phyloP scores from a whole-genome alignment of 2,888 invertebrate species.

The Willowsia nigromaculata region DNA sequence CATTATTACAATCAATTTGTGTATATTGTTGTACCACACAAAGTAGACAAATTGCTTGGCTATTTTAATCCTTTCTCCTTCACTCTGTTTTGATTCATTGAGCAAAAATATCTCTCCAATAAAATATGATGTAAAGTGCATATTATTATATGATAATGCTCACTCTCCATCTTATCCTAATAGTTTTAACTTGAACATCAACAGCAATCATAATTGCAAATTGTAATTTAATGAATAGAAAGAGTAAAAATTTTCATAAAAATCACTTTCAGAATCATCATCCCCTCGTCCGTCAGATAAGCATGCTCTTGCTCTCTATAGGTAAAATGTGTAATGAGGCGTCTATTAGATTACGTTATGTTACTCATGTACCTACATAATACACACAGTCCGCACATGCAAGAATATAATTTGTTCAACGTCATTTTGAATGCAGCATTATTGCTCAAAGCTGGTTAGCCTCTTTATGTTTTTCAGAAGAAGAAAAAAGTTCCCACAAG shows the following conservation, averaged over 20 bases:
- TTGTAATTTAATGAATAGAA: conserved; percentile 35
- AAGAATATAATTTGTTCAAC: neutral
- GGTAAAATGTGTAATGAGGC: conserved; percentile 33
- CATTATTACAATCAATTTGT: neutral
- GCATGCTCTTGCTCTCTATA: neutral
- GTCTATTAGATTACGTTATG: neutral
- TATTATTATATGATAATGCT: neutral
- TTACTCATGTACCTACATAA: neutral
- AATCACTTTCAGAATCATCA: conserved; percentile 57
- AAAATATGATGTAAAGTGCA: neutral
- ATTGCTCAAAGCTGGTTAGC: neutral
- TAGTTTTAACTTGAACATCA: neutral
- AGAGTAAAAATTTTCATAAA: conserved; percentile 13
- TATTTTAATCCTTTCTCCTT: conserved; percentile 37
- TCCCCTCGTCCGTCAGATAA: conserved; percentile 21
- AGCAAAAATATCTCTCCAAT: conserved; percentile 17
- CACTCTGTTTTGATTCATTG: neutral
- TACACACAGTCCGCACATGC: too few species aligned
- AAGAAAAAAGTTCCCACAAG: conserved; percentile 45
- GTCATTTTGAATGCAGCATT: neutral
- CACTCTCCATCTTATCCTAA: neutral
- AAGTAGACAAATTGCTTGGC: conserved; percentile 1
- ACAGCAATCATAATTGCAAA: conserved; percentile 14
- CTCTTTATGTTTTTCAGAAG: neutral
- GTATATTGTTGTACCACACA: conserved; percentile 1